These are phyloP conservation scores for Amyelois transitella DNA, from an alignment of 1,140 invertebrate species.

Conservation along the genomic window DNA sequence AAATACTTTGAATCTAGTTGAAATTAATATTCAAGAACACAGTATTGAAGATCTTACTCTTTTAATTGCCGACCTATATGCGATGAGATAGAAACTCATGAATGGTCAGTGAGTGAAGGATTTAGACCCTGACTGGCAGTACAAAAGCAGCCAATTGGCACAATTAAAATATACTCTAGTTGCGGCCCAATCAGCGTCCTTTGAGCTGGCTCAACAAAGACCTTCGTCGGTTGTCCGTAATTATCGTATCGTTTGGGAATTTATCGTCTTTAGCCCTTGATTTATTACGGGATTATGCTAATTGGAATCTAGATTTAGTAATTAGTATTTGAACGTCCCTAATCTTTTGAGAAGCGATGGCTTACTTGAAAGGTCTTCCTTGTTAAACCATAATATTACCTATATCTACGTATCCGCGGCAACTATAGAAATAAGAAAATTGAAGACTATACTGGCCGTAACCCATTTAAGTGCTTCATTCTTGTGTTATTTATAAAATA, in stretches of 20 bases:
- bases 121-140: constrained; percentile 3
- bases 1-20: neutral
- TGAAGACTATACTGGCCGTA: too few relatives aligned
- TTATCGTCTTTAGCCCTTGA: constrained; percentile 7
- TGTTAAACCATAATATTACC: neutral
- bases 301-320: neutral
- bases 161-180: constrained; percentile 16
- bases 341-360: neutral
- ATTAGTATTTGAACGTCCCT: neutral
- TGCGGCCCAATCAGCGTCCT: constrained; percentile 11
- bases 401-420: too few relatives aligned
- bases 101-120: neutral
- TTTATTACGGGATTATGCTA: constrained; percentile 4
- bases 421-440: too few relatives aligned
- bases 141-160: constrained; percentile 17
- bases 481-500: too few relatives aligned
- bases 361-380: neutral
- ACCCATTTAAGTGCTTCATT: too few relatives aligned
- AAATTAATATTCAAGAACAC: neutral
- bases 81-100: neutral
- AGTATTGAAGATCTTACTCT: neutral
- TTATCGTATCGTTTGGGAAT: constrained; percentile 7
- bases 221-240: neutral
- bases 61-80: neutral
- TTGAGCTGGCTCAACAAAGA: constrained; percentile 14